These are phyloP conservation scores for Microplitis manilae DNA, from an alignment of 2,888 invertebrate species.

Conservation along the genomic window DNA sequence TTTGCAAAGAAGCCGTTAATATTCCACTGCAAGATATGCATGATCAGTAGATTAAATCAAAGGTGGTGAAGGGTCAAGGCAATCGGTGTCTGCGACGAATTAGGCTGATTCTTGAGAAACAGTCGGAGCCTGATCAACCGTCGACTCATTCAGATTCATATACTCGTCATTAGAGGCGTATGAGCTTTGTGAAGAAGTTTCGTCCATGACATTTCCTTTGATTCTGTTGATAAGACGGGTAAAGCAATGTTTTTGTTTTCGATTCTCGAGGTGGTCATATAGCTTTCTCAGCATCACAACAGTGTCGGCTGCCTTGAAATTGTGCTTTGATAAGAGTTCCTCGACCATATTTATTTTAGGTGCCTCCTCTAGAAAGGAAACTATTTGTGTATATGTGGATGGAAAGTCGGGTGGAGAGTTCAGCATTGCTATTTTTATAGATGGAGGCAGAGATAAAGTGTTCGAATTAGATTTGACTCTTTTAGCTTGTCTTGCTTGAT, in stretches of 20 bases:
- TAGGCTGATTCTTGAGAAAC: not conserved
- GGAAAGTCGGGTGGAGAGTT: too few species aligned
- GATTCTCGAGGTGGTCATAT: not conserved
- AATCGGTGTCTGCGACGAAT: not conserved
- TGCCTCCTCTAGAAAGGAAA: too few species aligned
- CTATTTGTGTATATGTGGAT: too few species aligned
- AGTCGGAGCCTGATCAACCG: too few species aligned
- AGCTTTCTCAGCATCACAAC: not conserved
- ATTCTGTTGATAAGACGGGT: constrained; percentile 8
- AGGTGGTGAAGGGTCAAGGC: not conserved
- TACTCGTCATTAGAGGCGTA: too few species aligned
- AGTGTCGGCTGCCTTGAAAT: not conserved
- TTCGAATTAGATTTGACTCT: too few species aligned
- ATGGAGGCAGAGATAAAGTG: too few species aligned
- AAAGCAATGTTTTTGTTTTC: not conserved
- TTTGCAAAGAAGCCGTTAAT: constrained; percentile 45
- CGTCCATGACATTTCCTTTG: not conserved
- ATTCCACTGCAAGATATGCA: constrained; percentile 51
- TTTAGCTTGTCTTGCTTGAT: too few species aligned
- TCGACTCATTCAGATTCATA: too few species aligned
- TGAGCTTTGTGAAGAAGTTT: too few species aligned
- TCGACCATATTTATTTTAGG: not conserved
- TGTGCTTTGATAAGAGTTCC: not conserved
- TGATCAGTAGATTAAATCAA: constrained; percentile 9
- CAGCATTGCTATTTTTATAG: too few species aligned